Evolutionary conservation across 2,797 vertebrate species (phyloP), one percentile per base, ranked within the genome.

Genomic region (Tachyglossus aculeatus): DNA sequence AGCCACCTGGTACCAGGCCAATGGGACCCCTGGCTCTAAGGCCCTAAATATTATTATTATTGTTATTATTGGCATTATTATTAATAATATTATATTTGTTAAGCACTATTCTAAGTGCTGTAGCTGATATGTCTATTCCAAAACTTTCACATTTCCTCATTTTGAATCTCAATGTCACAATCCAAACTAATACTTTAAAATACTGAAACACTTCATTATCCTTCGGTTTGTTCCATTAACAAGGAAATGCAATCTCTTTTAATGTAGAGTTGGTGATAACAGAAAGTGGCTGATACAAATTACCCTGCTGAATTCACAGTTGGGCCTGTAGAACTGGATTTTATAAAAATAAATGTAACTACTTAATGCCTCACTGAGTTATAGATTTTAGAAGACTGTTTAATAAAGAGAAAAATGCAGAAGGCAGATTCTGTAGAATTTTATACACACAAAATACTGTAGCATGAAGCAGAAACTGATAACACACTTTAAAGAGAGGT

Each of bases 331-430:
- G 82, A 89, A 86, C 4, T 16, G 84, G 88, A 86, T 64, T 90
- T 84, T 88, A 86, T 24, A 88, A 83, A 86, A 90, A 91, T 85
- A 90, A 92, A 92, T 77, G 80, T 81, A 88, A 90, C 84, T 86
- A 77, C 86, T 88, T 91, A 91, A 89, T 89, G 87, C 89, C 80
- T 91, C 60, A 19, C 83, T 83, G 88, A 91, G 92, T 91, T 90
- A 90, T 86, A 89, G 84, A 91, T 91, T 92, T 90, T 84, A 87
- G 68, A 82, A 86, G 84, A 74, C 75, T 88, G 58, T 85, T 92
- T 90, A 92, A 91, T 88, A 91, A 86, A 77, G 81, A 87, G 61
- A 25, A 89, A 90, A 92, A 82, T 71, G 90, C 75, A 88, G 88
- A 89, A 83, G 75, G 84, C 76, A 81, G 73, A 69, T 89, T 82